phyloP scores from a whole-genome alignment of 1,140 invertebrate species.

The Lordiphosa mommai region DNA sequence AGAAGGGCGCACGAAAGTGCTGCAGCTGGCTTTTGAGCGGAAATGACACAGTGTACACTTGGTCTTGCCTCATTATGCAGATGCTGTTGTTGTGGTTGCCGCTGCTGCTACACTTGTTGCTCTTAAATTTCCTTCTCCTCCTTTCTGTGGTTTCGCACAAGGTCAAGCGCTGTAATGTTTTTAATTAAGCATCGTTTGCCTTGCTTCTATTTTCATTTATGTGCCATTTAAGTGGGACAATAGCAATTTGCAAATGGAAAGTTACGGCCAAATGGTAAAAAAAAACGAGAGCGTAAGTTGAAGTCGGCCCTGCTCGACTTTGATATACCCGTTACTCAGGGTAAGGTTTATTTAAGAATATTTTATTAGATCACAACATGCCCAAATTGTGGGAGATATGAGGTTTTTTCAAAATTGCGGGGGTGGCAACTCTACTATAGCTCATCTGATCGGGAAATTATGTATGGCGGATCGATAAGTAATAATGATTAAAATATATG shows the following conservation, averaged over 20 bases:
- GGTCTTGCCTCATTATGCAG: slow-evolving; percentile 30
- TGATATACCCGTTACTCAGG: no score
- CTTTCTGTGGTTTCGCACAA: not conserved
- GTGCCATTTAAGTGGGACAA: slow-evolving; percentile 33
- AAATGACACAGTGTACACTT: slow-evolving; percentile 30
- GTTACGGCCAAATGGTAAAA: slow-evolving; percentile 6
- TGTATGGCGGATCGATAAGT: no score
- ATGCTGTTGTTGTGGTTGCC: slow-evolving; percentile 21
- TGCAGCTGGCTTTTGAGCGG: slow-evolving; percentile 21
- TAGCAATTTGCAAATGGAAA: slow-evolving; percentile 18
- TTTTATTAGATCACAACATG: no score
- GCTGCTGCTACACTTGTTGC: slow-evolving; percentile 30
- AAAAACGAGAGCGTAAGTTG: no score
- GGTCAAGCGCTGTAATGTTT: slow-evolving; percentile 55
- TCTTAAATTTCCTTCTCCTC: not conserved
- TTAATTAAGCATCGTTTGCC: slow-evolving; percentile 46
- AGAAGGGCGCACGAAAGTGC: not conserved
- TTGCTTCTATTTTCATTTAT: slow-evolving; percentile 25
- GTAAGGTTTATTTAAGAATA: no score
- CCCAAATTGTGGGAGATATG: no score
- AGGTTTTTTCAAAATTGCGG: no score
- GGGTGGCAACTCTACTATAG: no score
- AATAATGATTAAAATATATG: no score
- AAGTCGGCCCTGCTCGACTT: no score
- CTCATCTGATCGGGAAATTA: no score